A percentile compares a stretch with the other conserved stretches of the same genome.
Evolutionary conservation across 2,888 invertebrate species (phyloP).

Genomic region (Lycaena phlaeas): DNA sequence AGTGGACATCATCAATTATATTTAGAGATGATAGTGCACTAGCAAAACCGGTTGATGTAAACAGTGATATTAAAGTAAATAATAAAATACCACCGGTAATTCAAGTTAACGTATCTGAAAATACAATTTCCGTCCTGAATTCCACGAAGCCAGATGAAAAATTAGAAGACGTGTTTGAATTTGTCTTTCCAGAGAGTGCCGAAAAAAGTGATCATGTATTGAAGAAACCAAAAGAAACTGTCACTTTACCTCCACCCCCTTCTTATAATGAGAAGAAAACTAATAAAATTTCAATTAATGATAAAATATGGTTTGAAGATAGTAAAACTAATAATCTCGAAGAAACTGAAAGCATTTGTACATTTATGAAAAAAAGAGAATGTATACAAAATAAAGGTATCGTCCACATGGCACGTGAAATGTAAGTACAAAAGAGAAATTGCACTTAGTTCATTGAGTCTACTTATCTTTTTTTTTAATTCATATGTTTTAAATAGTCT

Average conservation of each 20-base stretch:
- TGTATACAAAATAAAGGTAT: constrained; percentile 37
- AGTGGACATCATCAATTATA: constrained; percentile 3
- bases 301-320: constrained; percentile 22
- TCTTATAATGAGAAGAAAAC: constrained; percentile 2
- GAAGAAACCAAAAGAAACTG: not conserved
- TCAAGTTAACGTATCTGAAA: too few relatives aligned
- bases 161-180: constrained; percentile 29
- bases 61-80: constrained; percentile 11
- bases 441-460: too few relatives aligned
- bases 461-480: not conserved
- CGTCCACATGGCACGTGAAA: constrained; percentile 26
- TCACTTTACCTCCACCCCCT: not conserved
- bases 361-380: constrained; percentile 36
- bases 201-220: constrained; percentile 7
- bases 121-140: not conserved
- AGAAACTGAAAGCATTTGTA: constrained; percentile 39
- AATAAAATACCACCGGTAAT: constrained; percentile 3
- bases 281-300: constrained; percentile 16
- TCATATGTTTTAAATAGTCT: too few relatives aligned
- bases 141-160: constrained; percentile 11
- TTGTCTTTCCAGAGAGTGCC: constrained; percentile 32
- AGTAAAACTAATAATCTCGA: constrained; percentile 11
- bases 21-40: constrained; percentile 14
- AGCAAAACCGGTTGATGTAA: constrained; percentile 8
- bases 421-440: constrained; percentile 21